Evolutionary conservation across 2,797 vertebrate genomes (phyloP), one percentile per base, ranked within the genome.

Genomic region (Melanogrammus aeglefinus): DNA sequence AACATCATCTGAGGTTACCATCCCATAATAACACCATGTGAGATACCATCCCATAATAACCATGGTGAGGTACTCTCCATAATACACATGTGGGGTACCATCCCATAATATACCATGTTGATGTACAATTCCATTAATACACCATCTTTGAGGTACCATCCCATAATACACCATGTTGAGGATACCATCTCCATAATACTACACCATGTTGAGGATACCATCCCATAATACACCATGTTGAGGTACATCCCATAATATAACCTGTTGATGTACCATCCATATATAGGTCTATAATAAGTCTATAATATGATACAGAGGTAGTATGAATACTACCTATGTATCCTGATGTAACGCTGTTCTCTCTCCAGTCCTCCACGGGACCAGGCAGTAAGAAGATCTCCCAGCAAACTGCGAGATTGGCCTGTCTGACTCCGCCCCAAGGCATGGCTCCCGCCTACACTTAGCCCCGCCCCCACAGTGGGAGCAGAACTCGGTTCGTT

Each of bases 321-420:
- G 18, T 5, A 9, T 18, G n/a, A 57, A 21, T 21, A 57, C 18
- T 57, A n/a, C n/a, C 2, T 47, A 36, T 36, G 35, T 36, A 36
- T 36, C n/a, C 44, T 16, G 44, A 4, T 57, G 16, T 66, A n/a
- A 27, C n/a, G 9, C n/a, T 66, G n/a, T 72, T 70, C 14, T 18
- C 70, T 31, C 27, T 72, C 29, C 70, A 72, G 70, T 72, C 70
- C 70, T 72, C 86, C 12, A 95, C 92, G 84, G 84, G 84, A 0
- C 85, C 88, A 41, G 88, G 87, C 4, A 81, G 80, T 7, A 94
- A 93, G 81, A 91, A 91, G 81, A 81, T 91, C 9, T 91, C 92
- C n/a, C 10, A 83, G 78, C 76, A 94, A 91, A 82, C n/a, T 66
- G n/a, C 77, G n/a, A 85, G 6, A 83, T 77, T 86, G 88, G 75